phyloP scores from a whole-genome alignment of 2,113 vertebrate species.

The Garra rufa region DNA sequence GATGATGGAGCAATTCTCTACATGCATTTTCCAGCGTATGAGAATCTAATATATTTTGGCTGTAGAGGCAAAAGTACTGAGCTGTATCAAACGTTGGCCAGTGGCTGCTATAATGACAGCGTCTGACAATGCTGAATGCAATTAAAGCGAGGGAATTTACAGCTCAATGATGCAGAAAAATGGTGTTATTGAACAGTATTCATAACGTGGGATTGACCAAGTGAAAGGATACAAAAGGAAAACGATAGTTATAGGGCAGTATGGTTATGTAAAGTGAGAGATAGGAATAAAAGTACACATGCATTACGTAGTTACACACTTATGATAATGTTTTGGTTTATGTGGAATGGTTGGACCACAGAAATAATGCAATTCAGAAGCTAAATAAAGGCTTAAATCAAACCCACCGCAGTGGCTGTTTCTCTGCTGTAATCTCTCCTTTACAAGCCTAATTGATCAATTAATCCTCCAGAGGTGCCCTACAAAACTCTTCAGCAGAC shows the following conservation, averaged over 20 bases:
- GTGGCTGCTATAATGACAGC: constrained; percentile 7
- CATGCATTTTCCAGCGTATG: neutral
- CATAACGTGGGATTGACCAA: neutral
- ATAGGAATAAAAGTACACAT: neutral
- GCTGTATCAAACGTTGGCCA: constrained; percentile 23
- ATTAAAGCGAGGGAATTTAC: constrained; percentile 13
- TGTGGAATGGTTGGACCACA: neutral
- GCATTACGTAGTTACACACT: neutral
- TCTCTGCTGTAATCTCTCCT: constrained; percentile 14
- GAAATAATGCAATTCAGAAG: neutral
- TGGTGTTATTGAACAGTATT: neutral
- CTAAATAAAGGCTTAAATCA: neutral
- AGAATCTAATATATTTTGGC: constrained; percentile 21
- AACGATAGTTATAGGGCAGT: neutral
- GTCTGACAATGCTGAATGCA: neutral
- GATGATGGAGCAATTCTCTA: constrained; percentile 12
- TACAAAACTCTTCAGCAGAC: constrained; percentile 42
- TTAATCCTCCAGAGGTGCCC: constrained; percentile 56
- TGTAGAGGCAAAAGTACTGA: constrained; percentile 17
- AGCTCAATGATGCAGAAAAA: constrained; percentile 32
- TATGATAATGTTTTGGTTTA: neutral
- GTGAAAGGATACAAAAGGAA: neutral
- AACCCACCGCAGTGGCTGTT: constrained; percentile 7
- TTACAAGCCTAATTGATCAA: constrained; percentile 51
- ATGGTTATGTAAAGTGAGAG: neutral